Percentiles rank a stretch among this genome's conserved stretches.
Conservation (phyloP, 2,113 vertebrate species). For the Lampris incognitus region DNA sequence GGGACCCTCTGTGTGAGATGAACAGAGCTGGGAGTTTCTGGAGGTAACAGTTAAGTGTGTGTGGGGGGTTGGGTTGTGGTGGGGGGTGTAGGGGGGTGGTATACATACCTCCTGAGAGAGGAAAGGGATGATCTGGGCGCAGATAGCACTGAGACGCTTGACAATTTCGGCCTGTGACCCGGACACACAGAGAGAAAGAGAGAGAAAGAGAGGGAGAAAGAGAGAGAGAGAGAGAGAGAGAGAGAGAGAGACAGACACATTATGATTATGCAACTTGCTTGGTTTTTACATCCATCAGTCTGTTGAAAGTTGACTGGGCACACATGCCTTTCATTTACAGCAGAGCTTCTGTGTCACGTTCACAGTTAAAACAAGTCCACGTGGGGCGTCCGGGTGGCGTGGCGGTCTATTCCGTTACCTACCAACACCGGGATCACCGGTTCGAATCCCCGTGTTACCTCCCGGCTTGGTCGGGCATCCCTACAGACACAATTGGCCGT, state of each 20-base stretch:
- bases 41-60: background rate
- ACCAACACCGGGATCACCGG: too few species aligned
- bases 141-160: constrained; percentile 93
- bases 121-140: constrained; percentile 93
- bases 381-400: too few species aligned
- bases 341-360: too few species aligned
- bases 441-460: too few species aligned
- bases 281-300: too few species aligned
- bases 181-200: constrained; percentile 28
- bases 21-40: too few species aligned
- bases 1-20: constrained; percentile 37
- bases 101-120: constrained; percentile 93
- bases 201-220: constrained; percentile 24
- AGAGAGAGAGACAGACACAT: constrained; percentile 32
- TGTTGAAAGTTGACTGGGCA: too few species aligned
- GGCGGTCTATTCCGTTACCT: too few species aligned
- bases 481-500: too few species aligned
- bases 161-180: constrained; percentile 90
- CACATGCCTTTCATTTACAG: too few species aligned
- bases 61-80: constrained; percentile 24
- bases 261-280: constrained; percentile 11
- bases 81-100: constrained; percentile 22
- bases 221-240: constrained; percentile 38
- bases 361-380: too few species aligned
- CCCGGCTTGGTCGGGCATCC: too few species aligned